Evolutionary conservation across 2,888 invertebrate genomes (phyloP).

Genomic region (Cataglyphis cursor): DNA sequence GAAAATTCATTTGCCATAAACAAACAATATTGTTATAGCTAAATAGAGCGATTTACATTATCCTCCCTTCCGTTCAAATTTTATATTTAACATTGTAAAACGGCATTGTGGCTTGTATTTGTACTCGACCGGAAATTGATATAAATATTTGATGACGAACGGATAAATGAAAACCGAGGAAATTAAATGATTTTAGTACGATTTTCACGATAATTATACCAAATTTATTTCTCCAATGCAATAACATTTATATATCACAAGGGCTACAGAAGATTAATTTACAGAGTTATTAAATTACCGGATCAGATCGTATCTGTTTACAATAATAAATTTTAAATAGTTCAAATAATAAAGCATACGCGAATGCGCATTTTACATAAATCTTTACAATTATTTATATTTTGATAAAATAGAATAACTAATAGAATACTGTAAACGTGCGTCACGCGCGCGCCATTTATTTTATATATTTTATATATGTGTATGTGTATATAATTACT

Average conservation of each 20-base stretch:
- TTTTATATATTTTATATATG: too few relatives aligned
- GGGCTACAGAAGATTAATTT: not conserved
- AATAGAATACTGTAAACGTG: too few relatives aligned
- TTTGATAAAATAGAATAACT: not conserved
- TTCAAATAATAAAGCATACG: not conserved
- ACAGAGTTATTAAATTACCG: conserved; percentile 15
- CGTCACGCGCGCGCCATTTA: too few relatives aligned
- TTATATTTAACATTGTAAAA: conserved; percentile 20
- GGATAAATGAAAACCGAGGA: conserved; percentile 29
- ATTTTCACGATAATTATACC: not conserved
- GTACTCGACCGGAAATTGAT: not conserved
- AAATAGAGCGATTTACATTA: conserved; percentile 59
- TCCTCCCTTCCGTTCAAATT: conserved; percentile 29
- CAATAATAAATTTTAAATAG: not conserved
- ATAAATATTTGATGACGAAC: conserved; percentile 17
- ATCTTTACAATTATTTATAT: not conserved
- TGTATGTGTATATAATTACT: too few relatives aligned
- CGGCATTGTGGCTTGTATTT: not conserved
- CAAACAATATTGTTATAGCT: conserved; percentile 59
- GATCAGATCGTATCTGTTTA: not conserved
- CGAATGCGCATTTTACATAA: not conserved
- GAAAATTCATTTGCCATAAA: conserved; percentile 52
- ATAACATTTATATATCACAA: conserved; percentile 2
- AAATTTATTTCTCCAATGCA: conserved; percentile 21
- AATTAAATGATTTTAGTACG: conserved; percentile 16